These are phyloP conservation scores for Eidolon helvum DNA, from an alignment of 2,113 vertebrate species.

Conservation along the genomic window DNA sequence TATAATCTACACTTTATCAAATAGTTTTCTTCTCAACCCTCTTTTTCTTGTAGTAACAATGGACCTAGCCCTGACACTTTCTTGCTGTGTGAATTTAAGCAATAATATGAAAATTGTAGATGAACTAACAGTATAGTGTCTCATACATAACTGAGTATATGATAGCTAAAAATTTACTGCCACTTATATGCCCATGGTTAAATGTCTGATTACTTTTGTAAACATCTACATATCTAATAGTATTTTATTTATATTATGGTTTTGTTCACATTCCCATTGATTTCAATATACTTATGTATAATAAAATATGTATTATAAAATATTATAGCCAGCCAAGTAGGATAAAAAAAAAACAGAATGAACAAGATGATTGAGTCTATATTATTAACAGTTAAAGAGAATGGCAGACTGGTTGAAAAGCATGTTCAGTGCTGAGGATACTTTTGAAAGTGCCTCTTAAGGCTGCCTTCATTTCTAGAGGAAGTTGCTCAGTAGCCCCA, in stretches of 20 bases:
- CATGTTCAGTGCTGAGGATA: neutral
- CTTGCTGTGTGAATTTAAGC: neutral
- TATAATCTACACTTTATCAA: neutral
- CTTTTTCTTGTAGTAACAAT: neutral
- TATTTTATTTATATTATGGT: neutral
- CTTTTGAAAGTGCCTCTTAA: neutral
- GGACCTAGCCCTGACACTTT: neutral
- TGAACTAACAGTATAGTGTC: neutral
- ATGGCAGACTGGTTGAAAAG: neutral
- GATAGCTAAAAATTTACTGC: neutral
- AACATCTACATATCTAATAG: neutral
- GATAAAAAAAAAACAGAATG: neutral
- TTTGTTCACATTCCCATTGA: neutral
- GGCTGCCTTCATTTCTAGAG: neutral
- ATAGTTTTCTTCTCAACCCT: neutral
- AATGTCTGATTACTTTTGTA: neutral
- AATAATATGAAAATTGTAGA: neutral
- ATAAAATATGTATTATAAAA: conserved; percentile 26
- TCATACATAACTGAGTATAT: neutral
- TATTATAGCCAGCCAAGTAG: neutral
- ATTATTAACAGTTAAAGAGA: neutral
- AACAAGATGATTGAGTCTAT: neutral
- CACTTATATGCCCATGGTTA: neutral
- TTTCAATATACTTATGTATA: neutral
- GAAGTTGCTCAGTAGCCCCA: neutral